Evolutionary conservation across 2,888 invertebrate species (phyloP).

Genomic region (Anoplius nigerrimus): DNA sequence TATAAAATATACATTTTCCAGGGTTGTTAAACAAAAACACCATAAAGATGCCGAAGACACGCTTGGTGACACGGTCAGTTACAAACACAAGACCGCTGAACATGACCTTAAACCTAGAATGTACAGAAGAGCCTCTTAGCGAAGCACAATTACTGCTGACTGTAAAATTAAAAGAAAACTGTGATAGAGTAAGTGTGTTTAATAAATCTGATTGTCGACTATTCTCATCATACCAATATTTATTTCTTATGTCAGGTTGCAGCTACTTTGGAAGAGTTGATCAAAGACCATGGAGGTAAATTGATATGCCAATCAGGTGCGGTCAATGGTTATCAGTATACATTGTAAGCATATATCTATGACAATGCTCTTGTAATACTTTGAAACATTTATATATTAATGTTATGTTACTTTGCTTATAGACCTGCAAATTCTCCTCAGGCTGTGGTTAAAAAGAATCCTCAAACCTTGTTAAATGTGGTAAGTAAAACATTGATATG

Average conservation of each 20-base stretch:
- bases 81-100: slow-evolving; percentile 59
- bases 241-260: slow-evolving; percentile 54
- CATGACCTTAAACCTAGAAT: slow-evolving; percentile 74
- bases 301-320: slow-evolving; percentile 66
- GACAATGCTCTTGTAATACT: not conserved
- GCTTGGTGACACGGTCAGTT: slow-evolving; percentile 61
- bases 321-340: slow-evolving; percentile 69
- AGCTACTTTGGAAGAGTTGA: slow-evolving; percentile 66
- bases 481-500: slow-evolving; percentile 53
- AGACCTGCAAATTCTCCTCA: slow-evolving; percentile 36
- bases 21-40: not conserved
- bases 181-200: slow-evolving; percentile 62
- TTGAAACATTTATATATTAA: slow-evolving; percentile 11
- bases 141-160: slow-evolving; percentile 70
- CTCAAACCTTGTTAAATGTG: slow-evolving; percentile 59
- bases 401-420: not conserved
- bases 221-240: not conserved
- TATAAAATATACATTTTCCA: not conserved
- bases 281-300: slow-evolving; percentile 69
- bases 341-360: slow-evolving; percentile 60
- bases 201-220: not conserved
- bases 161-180: slow-evolving; percentile 68
- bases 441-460: slow-evolving; percentile 45
- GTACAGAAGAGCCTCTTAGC: slow-evolving; percentile 75
- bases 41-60: slow-evolving; percentile 59